A percentile compares a stretch with the other conserved stretches of the same genome.
Evolutionary conservation across 2,113 vertebrate species (phyloP).

Genomic region (Talpa occidentalis): DNA sequence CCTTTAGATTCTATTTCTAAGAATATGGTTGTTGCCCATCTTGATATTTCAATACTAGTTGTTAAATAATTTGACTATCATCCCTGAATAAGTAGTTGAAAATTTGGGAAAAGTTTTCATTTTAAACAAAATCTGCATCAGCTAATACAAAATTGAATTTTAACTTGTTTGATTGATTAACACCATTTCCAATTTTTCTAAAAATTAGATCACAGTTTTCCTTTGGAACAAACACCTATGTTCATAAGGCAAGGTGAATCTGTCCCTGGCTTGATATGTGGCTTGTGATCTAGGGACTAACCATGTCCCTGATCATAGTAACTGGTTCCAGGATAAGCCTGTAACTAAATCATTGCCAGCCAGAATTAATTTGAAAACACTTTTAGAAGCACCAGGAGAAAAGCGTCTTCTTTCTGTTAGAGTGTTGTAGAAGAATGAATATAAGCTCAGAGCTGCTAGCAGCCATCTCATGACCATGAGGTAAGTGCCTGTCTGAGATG

Average conservation of each 20-base stretch:
- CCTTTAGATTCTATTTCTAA: not conserved
- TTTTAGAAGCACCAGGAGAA: not conserved
- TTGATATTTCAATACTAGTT: not conserved
- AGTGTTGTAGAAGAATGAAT: not conserved
- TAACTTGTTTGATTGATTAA: not conserved
- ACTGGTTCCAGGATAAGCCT: not conserved
- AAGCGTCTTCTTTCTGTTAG: not conserved
- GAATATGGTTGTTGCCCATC: not conserved
- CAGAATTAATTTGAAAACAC: not conserved
- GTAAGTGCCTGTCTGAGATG: not conserved
- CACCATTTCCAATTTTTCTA: not conserved
- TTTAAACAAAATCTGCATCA: constrained; percentile 6
- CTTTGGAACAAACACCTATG: not conserved
- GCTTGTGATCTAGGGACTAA: not conserved
- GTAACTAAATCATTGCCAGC: not conserved
- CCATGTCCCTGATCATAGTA: not conserved
- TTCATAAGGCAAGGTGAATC: not conserved
- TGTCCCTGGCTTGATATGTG: not conserved
- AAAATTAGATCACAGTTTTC: not conserved
- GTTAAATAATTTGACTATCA: not conserved
- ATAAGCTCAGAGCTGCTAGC: not conserved
- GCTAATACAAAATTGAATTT: not conserved
- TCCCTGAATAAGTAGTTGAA: not conserved
- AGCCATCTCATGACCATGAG: not conserved
- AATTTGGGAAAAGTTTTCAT: not conserved